Conservation (phyloP, 2,113 vertebrate genomes). For the Perca fluviatilis region DNA sequence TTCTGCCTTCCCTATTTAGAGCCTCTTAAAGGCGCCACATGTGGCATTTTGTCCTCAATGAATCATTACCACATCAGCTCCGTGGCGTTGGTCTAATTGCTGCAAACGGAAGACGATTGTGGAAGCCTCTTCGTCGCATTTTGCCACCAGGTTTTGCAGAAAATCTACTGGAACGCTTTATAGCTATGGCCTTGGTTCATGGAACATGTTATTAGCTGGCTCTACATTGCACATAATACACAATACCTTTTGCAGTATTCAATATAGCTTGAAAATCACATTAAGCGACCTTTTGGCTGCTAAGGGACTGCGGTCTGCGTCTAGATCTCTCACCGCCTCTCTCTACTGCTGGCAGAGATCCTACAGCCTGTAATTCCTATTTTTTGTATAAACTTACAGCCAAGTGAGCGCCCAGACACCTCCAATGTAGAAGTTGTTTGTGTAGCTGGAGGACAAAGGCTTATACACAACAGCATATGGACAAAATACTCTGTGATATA, state of each 20-base stretch:
- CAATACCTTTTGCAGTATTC: neutral
- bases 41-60: slow-evolving; percentile 36
- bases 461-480: slow-evolving; percentile 24
- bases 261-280: neutral
- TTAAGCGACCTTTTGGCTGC: neutral
- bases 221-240: neutral
- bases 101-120: slow-evolving; percentile 5
- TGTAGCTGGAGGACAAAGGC: slow-evolving; percentile 2
- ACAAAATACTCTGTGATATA: slow-evolving; percentile 10
- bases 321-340: neutral
- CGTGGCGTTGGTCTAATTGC: slow-evolving; percentile 36
- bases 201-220: neutral
- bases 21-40: slow-evolving; percentile 33
- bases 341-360: neutral
- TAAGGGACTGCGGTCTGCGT: neutral
- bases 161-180: neutral
- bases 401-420: neutral
- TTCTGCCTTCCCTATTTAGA: slow-evolving; percentile 19
- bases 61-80: slow-evolving; percentile 54
- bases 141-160: slow-evolving; percentile 2
- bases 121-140: neutral
- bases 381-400: neutral
- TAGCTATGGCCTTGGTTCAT: neutral
- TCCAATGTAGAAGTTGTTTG: neutral
- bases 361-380: neutral